Evolutionary conservation across 2,113 vertebrate species (phyloP), one percentile per base, ranked within the genome.

Genomic region (Pycnonotus jocosus): DNA sequence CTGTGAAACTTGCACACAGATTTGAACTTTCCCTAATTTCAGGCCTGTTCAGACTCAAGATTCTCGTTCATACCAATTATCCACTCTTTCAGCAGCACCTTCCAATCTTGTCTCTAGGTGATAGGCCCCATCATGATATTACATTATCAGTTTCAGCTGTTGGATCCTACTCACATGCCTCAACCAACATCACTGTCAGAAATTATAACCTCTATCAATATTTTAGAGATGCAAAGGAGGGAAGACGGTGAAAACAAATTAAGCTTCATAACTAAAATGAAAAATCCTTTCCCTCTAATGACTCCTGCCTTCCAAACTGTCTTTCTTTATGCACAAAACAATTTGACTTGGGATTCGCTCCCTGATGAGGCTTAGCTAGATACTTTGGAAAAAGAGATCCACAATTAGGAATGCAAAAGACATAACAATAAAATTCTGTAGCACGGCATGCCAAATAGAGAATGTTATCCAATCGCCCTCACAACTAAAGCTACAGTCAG

Each of bases 211-310:
- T 66, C 12, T 60, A 68, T 84, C 80, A 93, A 70, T 90, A 95
- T 83, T 93, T 96, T 57, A 82, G 44, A 87, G 70, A 69, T 56
- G 76, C n/a, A 94, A 90, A 88, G 54, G 33, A 91, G 54, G 10
- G 45, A 89, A 84, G 77, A 76, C 53, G 69, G 81, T 23, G 58
- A 85, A 91, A 96, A 93, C 66, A 95, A 95, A 96, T 83, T 77
- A 90, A 69, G 60, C 81, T 92, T 71, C 72, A 88, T 71, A 91
- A 93, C 70, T 80, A 73, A 91, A 93, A 76, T 60, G 91, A 92
- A 93, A 92, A 96, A 81, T 86, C 56, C 15, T 92, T 79, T 91
- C 35, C 20, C 54, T 86, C 64, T 96, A 71, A 88, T 78, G 77
- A 92, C 28, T 88, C 69, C 56, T 72, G 68, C 58, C 62, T 69